These are phyloP conservation scores for Pungitius pungitius DNA, from an alignment of 2,113 vertebrate species.

Conservation along the genomic window DNA sequence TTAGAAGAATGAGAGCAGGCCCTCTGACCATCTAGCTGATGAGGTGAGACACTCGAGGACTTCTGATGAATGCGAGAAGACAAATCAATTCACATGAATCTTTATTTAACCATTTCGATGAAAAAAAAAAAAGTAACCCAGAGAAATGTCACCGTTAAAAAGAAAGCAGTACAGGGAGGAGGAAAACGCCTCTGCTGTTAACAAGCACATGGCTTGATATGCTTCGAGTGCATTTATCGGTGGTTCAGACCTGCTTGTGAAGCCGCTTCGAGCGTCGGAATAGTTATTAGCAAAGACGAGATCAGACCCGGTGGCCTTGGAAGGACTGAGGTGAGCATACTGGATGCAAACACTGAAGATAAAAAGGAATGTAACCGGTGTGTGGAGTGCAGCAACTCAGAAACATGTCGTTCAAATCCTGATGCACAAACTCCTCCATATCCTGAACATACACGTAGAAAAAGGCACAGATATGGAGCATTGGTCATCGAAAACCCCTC, in stretches of 20 bases:
- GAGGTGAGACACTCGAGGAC: not conserved
- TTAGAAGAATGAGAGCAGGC: too few relatives aligned
- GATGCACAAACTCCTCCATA: constrained; percentile 57
- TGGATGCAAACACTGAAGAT: constrained; percentile 55
- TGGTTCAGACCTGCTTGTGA: constrained; percentile 30
- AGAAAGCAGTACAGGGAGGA: constrained; percentile 42
- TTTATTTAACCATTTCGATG: constrained; percentile 75
- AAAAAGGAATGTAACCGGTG: constrained; percentile 73
- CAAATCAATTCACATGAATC: constrained; percentile 37
- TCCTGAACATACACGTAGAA: constrained; percentile 71
- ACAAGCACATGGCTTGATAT: constrained; percentile 8
- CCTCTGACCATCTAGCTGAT: too few relatives aligned
- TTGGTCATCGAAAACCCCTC: constrained; percentile 72
- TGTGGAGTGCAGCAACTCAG: constrained; percentile 49
- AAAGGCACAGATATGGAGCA: constrained; percentile 83
- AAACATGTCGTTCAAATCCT: constrained; percentile 50
- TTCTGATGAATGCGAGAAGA: not conserved
- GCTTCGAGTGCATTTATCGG: constrained; percentile 10
- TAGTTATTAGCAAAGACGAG: constrained; percentile 15
- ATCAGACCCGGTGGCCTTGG: constrained; percentile 23
- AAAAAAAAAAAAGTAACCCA: constrained; percentile 59
- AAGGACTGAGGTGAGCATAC: constrained; percentile 49
- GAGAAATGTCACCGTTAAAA: constrained; percentile 67
- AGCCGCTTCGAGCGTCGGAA: constrained; percentile 44
- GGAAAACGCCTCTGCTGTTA: constrained; percentile 31